Evolutionary conservation across 2,888 invertebrate genomes (phyloP).

Genomic region (Nomada lathburiana): DNA sequence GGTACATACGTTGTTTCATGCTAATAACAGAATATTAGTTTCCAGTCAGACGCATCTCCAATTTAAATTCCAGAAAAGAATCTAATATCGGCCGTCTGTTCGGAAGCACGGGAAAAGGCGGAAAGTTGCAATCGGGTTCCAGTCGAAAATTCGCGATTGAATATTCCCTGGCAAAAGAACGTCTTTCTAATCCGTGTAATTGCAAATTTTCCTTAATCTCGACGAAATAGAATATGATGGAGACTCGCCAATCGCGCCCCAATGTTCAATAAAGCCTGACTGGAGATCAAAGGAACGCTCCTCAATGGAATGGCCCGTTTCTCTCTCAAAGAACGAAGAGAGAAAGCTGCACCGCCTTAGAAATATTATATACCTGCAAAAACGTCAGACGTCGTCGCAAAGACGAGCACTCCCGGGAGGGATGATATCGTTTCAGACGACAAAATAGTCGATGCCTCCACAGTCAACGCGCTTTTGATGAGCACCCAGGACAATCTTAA

Average conservation of each 20-base stretch:
- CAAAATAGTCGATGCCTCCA: conserved; percentile 41
- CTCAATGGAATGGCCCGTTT: conserved; percentile 59
- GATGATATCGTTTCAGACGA: conserved; percentile 45
- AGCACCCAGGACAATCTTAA: conserved; percentile 27
- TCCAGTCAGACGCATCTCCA: background rate
- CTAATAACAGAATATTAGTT: background rate
- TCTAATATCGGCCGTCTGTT: background rate
- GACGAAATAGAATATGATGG: conserved; percentile 74
- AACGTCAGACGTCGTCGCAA: conserved; percentile 61
- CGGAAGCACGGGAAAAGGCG: background rate
- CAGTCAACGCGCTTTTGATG: conserved; percentile 51
- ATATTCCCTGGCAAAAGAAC: conserved; percentile 42
- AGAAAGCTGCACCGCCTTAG: conserved; percentile 53
- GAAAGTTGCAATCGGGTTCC: conserved; percentile 4
- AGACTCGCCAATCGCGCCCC: conserved; percentile 71
- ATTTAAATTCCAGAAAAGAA: background rate
- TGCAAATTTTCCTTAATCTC: conserved; percentile 80
- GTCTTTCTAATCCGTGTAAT: conserved; percentile 75
- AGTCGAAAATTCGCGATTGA: conserved; percentile 50
- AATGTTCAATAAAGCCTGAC: conserved; percentile 76
- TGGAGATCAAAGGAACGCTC: conserved; percentile 75
- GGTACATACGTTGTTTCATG: background rate
- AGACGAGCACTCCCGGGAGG: conserved; percentile 45
- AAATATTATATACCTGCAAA: conserved; percentile 69
- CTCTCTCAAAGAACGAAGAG: conserved; percentile 44